These are phyloP conservation scores for Alentia gelatinosa DNA, from an alignment of 2,888 invertebrate genomes.

Conservation along the genomic window DNA sequence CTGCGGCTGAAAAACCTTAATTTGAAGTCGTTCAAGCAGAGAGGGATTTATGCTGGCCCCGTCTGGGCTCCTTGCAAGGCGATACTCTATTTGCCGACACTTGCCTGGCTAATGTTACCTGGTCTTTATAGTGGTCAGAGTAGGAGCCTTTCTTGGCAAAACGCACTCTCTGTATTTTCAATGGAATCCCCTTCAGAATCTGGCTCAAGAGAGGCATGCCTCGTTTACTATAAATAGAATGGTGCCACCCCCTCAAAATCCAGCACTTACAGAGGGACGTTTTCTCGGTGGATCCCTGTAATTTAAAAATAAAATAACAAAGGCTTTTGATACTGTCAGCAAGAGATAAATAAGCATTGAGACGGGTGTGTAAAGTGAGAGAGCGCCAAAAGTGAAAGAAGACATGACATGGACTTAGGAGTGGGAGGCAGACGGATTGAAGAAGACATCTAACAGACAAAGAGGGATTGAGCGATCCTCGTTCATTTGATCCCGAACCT, in stretches of 20 bases:
- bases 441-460: no score
- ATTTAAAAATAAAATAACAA: no score
- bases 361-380: no score
- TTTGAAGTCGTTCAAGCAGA: neutral
- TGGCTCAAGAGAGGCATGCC: neutral
- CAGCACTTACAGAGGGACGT: neutral
- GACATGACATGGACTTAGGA: no score
- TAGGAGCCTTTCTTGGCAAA: neutral
- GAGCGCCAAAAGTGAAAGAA: no score
- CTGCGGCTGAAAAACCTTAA: constrained; percentile 2
- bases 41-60: neutral
- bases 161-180: neutral
- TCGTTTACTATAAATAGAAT: neutral
- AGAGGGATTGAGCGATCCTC: no score
- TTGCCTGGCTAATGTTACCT: neutral
- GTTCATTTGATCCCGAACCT: no score
- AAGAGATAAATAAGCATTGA: no score
- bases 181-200: neutral
- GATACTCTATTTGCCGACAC: constrained; percentile 4
- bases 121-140: neutral
- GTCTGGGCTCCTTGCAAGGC: neutral
- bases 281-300: no score
- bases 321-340: no score
- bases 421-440: no score
- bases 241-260: neutral